phyloP scores from a whole-genome alignment of 2,888 invertebrate genomes.

The Trichopria drosophilae region DNA sequence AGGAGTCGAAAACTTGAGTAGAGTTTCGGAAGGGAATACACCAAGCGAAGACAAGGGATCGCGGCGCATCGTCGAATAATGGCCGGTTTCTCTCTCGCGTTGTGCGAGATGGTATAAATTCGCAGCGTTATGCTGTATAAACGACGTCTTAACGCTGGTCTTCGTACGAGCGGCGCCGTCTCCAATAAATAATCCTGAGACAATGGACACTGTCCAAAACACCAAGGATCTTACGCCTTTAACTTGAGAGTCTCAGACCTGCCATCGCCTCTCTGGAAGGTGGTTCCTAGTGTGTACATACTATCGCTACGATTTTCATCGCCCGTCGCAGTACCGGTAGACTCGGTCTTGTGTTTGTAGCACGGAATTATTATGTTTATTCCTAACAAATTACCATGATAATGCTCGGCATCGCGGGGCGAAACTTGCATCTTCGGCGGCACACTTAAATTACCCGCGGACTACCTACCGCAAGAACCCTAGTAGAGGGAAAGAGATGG shows the following conservation, averaged over 20 bases:
- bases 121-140: conserved; percentile 29
- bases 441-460: conserved; percentile 54
- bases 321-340: conserved; percentile 20
- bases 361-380: conserved; percentile 58
- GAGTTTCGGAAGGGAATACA: no score
- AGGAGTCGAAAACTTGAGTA: no score
- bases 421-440: conserved; percentile 52
- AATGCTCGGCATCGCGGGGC: conserved; percentile 51
- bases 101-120: conserved; percentile 23
- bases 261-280: conserved; percentile 3
- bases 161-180: conserved; percentile 43
- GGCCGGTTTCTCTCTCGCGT: neutral
- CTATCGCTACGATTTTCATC: conserved; percentile 8
- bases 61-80: conserved; percentile 1
- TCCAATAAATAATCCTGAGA: conserved; percentile 57
- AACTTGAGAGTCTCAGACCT: conserved; percentile 42
- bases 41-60: no score
- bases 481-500: conserved; percentile 25
- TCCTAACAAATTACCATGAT: conserved; percentile 60
- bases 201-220: conserved; percentile 60
- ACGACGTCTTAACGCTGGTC: conserved; percentile 51
- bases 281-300: neutral
- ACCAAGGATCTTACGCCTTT: conserved; percentile 56
- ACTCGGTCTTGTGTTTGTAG: conserved; percentile 30
- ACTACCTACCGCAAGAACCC: conserved; percentile 27